Percentiles rank a stretch among this genome's conserved stretches.
Conservation (phyloP, 2,113 vertebrate species). For the Ceyx melanurus region DNA sequence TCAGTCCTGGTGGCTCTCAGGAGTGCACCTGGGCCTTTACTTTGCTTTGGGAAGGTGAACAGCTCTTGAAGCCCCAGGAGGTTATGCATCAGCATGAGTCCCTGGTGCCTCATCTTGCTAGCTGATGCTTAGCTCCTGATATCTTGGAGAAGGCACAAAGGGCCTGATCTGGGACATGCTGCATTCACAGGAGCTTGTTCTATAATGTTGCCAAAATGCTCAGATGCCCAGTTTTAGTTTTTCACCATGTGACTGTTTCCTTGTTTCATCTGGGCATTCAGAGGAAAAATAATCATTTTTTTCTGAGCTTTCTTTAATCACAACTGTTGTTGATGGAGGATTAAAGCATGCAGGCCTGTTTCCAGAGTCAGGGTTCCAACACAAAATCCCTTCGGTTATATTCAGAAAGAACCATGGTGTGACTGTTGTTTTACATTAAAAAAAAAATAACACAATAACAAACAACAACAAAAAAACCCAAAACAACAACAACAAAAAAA, state of each 20-base stretch:
- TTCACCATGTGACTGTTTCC: not conserved
- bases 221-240: not conserved
- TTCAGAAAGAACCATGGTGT: not conserved
- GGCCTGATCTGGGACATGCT: not conserved
- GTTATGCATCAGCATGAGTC: not conserved
- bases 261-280: not conserved
- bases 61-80: not conserved
- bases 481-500: too few relatives aligned
- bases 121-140: not conserved
- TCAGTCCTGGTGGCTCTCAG: not conserved
- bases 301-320: not conserved
- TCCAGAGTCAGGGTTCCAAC: not conserved
- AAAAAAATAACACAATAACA: not conserved
- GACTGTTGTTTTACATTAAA: not conserved
- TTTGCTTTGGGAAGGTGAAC: not conserved
- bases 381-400: not conserved
- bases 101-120: rapidly evolving
- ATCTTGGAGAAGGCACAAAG: not conserved
- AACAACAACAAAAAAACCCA: too few relatives aligned
- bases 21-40: not conserved
- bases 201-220: not conserved
- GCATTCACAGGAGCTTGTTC: not conserved
- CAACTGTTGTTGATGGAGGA: not conserved
- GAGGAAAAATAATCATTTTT: not conserved
- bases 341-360: not conserved